Evolutionary conservation across 2,797 vertebrate genomes (phyloP).

Genomic region (Rhinichthys osculus): DNA sequence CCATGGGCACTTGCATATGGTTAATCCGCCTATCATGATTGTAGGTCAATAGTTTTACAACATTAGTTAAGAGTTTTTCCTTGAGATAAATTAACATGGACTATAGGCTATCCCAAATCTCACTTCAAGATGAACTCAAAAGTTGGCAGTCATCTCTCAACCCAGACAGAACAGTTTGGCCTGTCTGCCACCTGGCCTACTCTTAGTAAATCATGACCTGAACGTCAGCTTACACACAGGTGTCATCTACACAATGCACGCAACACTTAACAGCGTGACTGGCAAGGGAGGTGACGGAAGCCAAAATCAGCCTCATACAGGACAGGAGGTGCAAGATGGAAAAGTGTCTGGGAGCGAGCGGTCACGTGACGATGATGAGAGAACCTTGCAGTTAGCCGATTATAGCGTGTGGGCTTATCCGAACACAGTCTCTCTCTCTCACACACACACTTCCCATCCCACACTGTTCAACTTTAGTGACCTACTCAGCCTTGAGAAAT

Average conservation of each 20-base stretch:
- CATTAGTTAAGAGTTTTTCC: too few relatives aligned
- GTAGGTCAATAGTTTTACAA: not conserved
- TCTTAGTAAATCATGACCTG: slow-evolving; percentile 69
- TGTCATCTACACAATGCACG: slow-evolving; percentile 67
- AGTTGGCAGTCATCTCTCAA: slow-evolving; percentile 1
- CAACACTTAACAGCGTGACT: slow-evolving; percentile 17
- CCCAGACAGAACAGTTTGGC: slow-evolving; percentile 39
- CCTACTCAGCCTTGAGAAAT: slow-evolving; percentile 72
- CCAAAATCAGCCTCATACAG: not conserved
- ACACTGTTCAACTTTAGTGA: slow-evolving; percentile 63
- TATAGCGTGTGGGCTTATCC: slow-evolving; percentile 55
- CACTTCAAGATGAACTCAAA: not conserved
- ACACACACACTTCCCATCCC: slow-evolving; percentile 13
- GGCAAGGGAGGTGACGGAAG: not conserved
- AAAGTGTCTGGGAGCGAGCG: slow-evolving; percentile 39
- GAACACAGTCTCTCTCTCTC: not conserved
- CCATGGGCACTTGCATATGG: too few relatives aligned
- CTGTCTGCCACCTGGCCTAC: slow-evolving; percentile 21
- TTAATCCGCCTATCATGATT: too few relatives aligned
- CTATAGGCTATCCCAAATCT: not conserved
- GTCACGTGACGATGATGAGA: slow-evolving; percentile 62
- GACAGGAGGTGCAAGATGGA: slow-evolving; percentile 4
- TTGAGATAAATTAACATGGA: too few relatives aligned
- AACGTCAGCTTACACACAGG: slow-evolving; percentile 68
- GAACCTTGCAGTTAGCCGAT: slow-evolving; percentile 65